A percentile compares a stretch with the other conserved stretches of the same genome.
Evolutionary conservation across 2,888 invertebrate genomes (phyloP).

Genomic region (Patella caerulea): DNA sequence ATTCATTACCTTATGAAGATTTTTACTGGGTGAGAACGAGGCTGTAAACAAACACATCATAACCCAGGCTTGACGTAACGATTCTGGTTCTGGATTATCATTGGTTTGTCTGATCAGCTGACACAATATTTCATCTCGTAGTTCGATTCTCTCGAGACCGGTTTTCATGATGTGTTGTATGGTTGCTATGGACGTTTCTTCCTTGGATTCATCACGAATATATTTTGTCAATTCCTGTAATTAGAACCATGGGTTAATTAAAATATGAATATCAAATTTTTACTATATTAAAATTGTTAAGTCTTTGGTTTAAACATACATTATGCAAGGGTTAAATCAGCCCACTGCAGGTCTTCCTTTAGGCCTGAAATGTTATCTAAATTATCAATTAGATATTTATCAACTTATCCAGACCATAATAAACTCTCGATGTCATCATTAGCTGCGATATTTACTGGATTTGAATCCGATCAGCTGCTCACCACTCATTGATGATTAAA

Average conservation of each 20-base stretch:
- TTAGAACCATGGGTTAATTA: slow-evolving; percentile 12
- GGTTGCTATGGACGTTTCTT: slow-evolving; percentile 71
- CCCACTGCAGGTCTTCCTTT: too few relatives aligned
- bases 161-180: slow-evolving; percentile 70
- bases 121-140: slow-evolving; percentile 88
- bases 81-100: slow-evolving; percentile 88
- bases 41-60: slow-evolving; percentile 90
- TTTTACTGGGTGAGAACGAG: slow-evolving; percentile 90
- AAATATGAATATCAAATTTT: too few relatives aligned
- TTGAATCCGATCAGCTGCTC: too few relatives aligned
- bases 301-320: too few relatives aligned
- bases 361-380: too few relatives aligned
- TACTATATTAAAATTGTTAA: too few relatives aligned
- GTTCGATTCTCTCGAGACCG: slow-evolving; percentile 91
- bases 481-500: too few relatives aligned
- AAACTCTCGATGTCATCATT: too few relatives aligned
- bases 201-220: slow-evolving; percentile 88
- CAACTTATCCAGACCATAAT: too few relatives aligned
- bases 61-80: slow-evolving; percentile 89
- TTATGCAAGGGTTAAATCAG: too few relatives aligned
- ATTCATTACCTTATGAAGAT: slow-evolving; percentile 78
- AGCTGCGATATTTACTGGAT: too few relatives aligned
- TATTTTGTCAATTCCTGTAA: slow-evolving; percentile 89
- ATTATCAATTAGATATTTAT: too few relatives aligned
- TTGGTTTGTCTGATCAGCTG: slow-evolving; percentile 75